Conservation (phyloP, 2,113 vertebrate species). For the Phaetusa simplex region DNA sequence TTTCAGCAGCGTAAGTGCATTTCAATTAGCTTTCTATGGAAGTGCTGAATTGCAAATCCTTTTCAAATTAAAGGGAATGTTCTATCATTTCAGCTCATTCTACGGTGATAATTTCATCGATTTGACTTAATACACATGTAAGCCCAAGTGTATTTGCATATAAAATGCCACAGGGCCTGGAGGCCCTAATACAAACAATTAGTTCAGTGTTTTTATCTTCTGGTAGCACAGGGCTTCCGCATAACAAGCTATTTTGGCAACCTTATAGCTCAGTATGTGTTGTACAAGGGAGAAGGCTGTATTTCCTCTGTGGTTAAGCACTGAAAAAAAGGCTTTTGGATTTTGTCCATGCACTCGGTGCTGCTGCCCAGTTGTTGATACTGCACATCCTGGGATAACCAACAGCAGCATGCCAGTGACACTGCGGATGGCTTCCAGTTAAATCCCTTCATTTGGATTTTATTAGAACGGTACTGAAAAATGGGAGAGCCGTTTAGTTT, state of each 20-base stretch:
- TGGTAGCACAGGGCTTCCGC: slow-evolving; percentile 31
- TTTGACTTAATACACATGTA: slow-evolving; percentile 61
- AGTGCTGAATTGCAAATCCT: slow-evolving; percentile 53
- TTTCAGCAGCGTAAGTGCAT: slow-evolving; percentile 49
- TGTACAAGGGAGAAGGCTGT: neutral
- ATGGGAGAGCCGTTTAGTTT: neutral
- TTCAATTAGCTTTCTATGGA: slow-evolving; percentile 59
- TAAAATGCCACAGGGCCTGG: slow-evolving; percentile 25
- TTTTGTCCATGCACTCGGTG: neutral
- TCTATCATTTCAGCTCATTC: slow-evolving; percentile 28
- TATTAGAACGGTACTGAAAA: neutral
- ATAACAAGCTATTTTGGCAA: slow-evolving; percentile 12
- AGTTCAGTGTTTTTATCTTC: slow-evolving; percentile 52
- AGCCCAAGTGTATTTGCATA: slow-evolving; percentile 53
- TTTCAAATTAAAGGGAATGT: slow-evolving; percentile 45
- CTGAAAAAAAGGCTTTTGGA: neutral
- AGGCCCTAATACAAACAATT: slow-evolving; percentile 41
- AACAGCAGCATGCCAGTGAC: neutral
- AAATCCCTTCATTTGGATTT: slow-evolving; percentile 17
- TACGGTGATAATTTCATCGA: slow-evolving; percentile 51
- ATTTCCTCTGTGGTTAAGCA: neutral
- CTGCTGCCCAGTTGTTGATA: neutral
- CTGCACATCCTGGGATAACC: neutral
- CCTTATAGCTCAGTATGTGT: neutral
- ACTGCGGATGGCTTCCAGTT: neutral